Evolutionary conservation across 1,140 invertebrate genomes (phyloP), one percentile per base, ranked within the genome.

Genomic region (Lordiphosa mommai): DNA sequence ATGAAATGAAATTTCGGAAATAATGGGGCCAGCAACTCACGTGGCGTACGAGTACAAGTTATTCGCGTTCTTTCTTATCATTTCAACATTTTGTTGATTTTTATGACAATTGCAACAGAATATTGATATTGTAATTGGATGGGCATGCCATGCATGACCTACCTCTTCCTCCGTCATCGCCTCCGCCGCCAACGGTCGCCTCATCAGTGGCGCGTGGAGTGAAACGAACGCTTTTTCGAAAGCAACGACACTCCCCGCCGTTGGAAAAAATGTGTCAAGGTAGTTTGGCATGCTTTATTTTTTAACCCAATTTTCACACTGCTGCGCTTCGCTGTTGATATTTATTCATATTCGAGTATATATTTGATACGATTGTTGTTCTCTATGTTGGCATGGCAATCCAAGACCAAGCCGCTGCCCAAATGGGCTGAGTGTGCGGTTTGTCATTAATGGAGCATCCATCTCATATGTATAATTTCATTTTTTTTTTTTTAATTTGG

Each of bases 261-360:
- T n/a, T n/a, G 20, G 17, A 30, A 10, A 55, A 80, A 61, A 80
- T 80, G 38, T 80, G 74, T 80, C 74, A 80, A 80, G 74, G 74
- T 80, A 66, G 76, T 80, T 80, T 70, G 74, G 20, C 74, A 70
- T 80, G 74, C 76, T 82, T 80, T 80, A 73, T 70, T 70, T 80
- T 72, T 69, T 71, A 80, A 80, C 76, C 74, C 74, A 73, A 80
- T 79, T 79, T 71, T 61, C 41, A 44, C 14, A 50, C 14, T 60
- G 36, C 43, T 46, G 8, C 20, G 4, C 10, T 16, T 37, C n/a
- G 4, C 55, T 34, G 23, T 13, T 61, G 17, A 36, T 56, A 58
- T 61, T 43, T 51, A 61, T 53, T 32, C 43, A 48, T 38, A 56
- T 55, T 27, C 41, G 27, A 52, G n/a, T 29, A 23, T 12, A 33